A percentile compares a stretch with the other conserved stretches of the same genome.
Evolutionary conservation across 2,113 vertebrate species (phyloP).

Genomic region (Carlito syrichta): DNA sequence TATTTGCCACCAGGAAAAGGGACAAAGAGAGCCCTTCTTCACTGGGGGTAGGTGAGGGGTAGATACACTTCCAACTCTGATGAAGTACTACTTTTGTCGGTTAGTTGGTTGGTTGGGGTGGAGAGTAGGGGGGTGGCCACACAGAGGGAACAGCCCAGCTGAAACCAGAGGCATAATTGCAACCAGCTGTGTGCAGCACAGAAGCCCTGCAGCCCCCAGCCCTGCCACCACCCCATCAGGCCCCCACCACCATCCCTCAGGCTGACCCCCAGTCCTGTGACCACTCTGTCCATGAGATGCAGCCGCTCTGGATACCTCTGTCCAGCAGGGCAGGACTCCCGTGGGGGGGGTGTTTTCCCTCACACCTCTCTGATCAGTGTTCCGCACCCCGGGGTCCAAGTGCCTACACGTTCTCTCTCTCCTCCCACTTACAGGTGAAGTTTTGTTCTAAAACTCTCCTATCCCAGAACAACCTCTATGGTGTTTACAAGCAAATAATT

Average conservation of each 20-base stretch:
- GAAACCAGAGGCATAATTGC: background rate
- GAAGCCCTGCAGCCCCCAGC: background rate
- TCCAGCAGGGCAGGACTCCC: background rate
- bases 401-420: background rate
- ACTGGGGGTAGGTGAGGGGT: background rate
- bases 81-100: background rate
- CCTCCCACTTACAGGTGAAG: background rate
- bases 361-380: background rate
- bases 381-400: background rate
- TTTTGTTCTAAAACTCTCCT: background rate
- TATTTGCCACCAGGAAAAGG: background rate
- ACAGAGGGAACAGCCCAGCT: background rate
- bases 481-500: background rate
- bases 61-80: background rate
- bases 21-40: background rate
- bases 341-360: background rate
- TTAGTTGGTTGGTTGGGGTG: background rate
- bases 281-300: fast-evolving
- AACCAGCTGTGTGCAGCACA: constrained; percentile 38
- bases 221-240: background rate
- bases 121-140: background rate
- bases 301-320: background rate
- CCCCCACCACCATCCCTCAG: background rate
- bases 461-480: background rate
- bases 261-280: background rate